phyloP scores from a whole-genome alignment of 92 coral and sea anemone genomes.

The Plumapathes pennacea region DNA sequence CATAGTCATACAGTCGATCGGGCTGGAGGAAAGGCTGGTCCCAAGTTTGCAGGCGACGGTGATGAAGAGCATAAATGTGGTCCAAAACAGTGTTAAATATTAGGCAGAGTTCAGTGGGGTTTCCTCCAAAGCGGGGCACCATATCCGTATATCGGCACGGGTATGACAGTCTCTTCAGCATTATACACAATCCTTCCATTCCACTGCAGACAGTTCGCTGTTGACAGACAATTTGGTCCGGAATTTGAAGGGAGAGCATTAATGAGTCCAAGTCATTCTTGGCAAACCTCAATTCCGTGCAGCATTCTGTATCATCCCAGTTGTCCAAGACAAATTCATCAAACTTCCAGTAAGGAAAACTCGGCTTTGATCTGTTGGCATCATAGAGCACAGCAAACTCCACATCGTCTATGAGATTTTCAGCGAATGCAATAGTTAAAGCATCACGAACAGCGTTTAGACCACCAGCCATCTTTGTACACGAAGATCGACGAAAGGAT shows the following conservation, averaged over 20 bases:
- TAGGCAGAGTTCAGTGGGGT: slow-evolving; percentile 39
- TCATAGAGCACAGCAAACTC: slow-evolving; percentile 48
- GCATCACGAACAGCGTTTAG: too few relatives aligned
- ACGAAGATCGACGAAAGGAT: too few relatives aligned
- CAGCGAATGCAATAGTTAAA: slow-evolving; percentile 29
- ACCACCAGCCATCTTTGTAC: too few relatives aligned
- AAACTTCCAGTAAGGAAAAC: slow-evolving; percentile 45
- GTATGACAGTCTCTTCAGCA: slow-evolving; percentile 30
- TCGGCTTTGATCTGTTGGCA: slow-evolving; percentile 27
- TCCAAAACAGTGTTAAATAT: slow-evolving; percentile 21
- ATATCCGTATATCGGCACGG: slow-evolving; percentile 36
- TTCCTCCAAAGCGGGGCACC: slow-evolving; percentile 27
- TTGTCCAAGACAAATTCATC: slow-evolving; percentile 29
- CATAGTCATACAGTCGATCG: slow-evolving; percentile 15
- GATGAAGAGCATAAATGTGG: slow-evolving; percentile 19
- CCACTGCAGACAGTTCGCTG: slow-evolving; percentile 58
- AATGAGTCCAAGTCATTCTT: slow-evolving; percentile 32
- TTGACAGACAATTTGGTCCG: slow-evolving; percentile 22
- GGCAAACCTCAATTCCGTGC: slow-evolving; percentile 27
- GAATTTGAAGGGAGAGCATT: slow-evolving; percentile 31
- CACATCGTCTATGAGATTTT: slow-evolving; percentile 28
- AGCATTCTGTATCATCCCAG: slow-evolving; percentile 21
- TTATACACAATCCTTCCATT: slow-evolving; percentile 37
- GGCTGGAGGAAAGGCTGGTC: slow-evolving; percentile 38
- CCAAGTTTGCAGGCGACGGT: slow-evolving; percentile 34